Conservation (phyloP, 2,113 vertebrate genomes). For the Mesoclemmys tuberculata region DNA sequence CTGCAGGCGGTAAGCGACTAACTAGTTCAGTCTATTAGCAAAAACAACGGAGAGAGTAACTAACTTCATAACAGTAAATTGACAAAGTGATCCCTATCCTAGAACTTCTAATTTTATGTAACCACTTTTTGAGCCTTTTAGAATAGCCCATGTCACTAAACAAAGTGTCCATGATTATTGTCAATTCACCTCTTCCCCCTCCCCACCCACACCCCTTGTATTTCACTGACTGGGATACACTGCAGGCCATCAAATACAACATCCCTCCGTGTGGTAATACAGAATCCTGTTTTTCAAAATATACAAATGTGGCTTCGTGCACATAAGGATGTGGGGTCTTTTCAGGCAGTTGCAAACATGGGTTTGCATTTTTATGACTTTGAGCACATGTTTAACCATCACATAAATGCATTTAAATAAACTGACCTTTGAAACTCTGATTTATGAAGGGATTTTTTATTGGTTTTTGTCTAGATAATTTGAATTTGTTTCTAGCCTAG, state of each 20-base stretch:
- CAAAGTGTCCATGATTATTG: neutral
- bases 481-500: neutral
- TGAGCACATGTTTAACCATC: neutral
- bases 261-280: neutral
- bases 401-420: neutral
- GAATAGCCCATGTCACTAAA: neutral
- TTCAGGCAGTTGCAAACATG: neutral
- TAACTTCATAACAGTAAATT: neutral
- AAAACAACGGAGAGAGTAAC: neutral
- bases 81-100: neutral
- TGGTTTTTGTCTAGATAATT: neutral
- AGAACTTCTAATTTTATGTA: neutral
- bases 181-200: neutral
- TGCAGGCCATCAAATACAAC: neutral
- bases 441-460: neutral
- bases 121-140: neutral
- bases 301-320: neutral
- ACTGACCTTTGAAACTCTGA: neutral
- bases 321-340: neutral
- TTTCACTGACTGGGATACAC: neutral
- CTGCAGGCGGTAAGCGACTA: slow-evolving; percentile 83
- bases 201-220: too few relatives aligned
- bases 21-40: neutral
- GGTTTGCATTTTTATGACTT: neutral
- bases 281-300: neutral